Evolutionary conservation across 2,113 vertebrate genomes (phyloP), one percentile per base, ranked within the genome.

Genomic region (Odocoileus virginianus): DNA sequence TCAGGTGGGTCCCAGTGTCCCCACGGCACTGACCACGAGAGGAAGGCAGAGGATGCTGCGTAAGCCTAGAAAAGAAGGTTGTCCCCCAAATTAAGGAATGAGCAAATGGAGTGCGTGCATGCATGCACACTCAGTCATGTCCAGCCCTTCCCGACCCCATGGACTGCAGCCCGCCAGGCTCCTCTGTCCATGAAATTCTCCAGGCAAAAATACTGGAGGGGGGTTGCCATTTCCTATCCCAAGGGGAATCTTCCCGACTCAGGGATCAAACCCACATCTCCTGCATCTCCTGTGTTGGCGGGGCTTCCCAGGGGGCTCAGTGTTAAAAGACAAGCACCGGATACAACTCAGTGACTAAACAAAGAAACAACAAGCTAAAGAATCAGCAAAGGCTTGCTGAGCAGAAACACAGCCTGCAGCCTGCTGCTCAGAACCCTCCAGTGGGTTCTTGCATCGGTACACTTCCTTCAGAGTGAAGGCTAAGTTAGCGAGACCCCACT

Each of bases 371-470:
- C 61, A 58, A 36, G 23, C 33, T 30, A 11, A 45, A 40, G 47
- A 57, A 64, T 16, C 30, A 6, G 76, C 33, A 25, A n/a, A 43
- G 61, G 15, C 55, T n/a, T 47, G 2, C 82, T 45, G 74, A 52
- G 8, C 74, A 92, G 84, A 64, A 47, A 23, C 40, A 8, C 40
- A 8, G 5, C 5, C 1, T 2, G 3, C 15, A 12, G 30, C 1
- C 17, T 27, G 76, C 19, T 11, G 7, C 28, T 43, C 54, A 50
- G 36, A 8, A 60, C 36, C 50, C 43, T 8, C n/a, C 1, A 10
- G 47, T 1, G 3, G 8, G 11, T 6, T 43, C 61, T 11, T 3
- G 6, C 33, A 15, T 43, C 10, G 2, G 14, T 9, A 1, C 0
- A 5, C 3, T 67, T 85, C 27, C 78, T n/a, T 17, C 43, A 45